phyloP scores from a whole-genome alignment of 2,888 invertebrate genomes.

The Pollenia amentaria region DNA sequence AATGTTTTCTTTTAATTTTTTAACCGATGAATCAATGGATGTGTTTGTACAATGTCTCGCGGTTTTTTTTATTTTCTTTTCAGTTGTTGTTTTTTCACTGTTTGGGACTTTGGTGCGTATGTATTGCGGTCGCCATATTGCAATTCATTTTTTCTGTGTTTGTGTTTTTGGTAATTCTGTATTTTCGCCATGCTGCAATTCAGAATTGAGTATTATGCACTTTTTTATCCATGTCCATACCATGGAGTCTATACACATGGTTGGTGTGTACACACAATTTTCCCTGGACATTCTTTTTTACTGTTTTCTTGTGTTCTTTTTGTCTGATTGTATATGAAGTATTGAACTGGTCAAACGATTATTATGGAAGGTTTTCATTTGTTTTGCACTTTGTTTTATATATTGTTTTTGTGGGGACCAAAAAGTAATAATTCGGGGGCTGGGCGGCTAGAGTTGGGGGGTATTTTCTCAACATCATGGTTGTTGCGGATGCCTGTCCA shows the following conservation, averaged over 20 bases:
- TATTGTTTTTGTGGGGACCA: slow-evolving; percentile 44
- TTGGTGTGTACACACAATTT: slow-evolving; percentile 35
- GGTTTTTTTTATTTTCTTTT: slow-evolving; percentile 73
- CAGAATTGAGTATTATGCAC: slow-evolving; percentile 49
- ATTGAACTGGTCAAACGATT: slow-evolving; percentile 67
- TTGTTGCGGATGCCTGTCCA: slow-evolving; percentile 57
- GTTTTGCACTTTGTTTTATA: slow-evolving; percentile 52
- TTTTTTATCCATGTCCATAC: slow-evolving; percentile 32
- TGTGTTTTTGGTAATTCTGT: slow-evolving; percentile 35
- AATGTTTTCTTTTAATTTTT: slow-evolving; percentile 68
- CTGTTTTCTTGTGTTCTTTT: slow-evolving; percentile 34
- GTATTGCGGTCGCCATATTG: slow-evolving; percentile 83
- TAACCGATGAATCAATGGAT: slow-evolving; percentile 69
- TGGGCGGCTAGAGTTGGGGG: neutral
- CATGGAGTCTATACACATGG: neutral
- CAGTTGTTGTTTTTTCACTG: slow-evolving; percentile 36
- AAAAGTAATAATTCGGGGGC: slow-evolving; percentile 31
- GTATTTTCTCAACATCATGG: neutral
- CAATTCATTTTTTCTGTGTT: slow-evolving; percentile 77
- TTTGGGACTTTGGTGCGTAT: slow-evolving; percentile 74
- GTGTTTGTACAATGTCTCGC: slow-evolving; percentile 74
- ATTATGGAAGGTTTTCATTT: slow-evolving; percentile 60
- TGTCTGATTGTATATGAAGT: slow-evolving; percentile 58
- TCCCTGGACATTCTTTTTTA: slow-evolving; percentile 15
- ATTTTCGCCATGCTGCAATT: slow-evolving; percentile 61